Evolutionary conservation across 2,888 invertebrate genomes (phyloP), one percentile per base, ranked within the genome.

Genomic region (Eudemis profundana): DNA sequence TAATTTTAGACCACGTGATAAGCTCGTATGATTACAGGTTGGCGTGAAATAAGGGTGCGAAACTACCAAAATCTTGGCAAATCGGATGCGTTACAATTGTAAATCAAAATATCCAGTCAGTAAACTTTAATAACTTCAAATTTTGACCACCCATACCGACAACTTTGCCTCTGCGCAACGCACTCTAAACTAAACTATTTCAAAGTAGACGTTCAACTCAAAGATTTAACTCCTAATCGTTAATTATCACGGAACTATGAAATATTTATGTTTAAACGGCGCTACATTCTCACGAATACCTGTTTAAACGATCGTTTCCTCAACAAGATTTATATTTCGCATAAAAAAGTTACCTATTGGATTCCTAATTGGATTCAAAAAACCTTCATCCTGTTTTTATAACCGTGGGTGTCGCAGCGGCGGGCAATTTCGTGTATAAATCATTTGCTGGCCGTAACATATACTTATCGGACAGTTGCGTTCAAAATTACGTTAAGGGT

Each of bases 281-380:
- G 44, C 50, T 61, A 42, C 42, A 50, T 57, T 63, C 63, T 63
- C 63, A 63, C 49, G 49, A 42, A 56, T 42, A 44, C 21, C 40
- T 33, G 23, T 21, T 49, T 42, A 21, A 63, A 36, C 36, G 17
- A 2, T 14, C 54, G 21, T 27, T 62, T 49, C 36, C 23, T 63
- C 14, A 14, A 46, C 50, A 59, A 44, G 64, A 64, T 64, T 64
- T 59, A 64, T 64, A 62, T 38, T 51, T 57, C 40, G 61, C 46
- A 56, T 51, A 57, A 64, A 60, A 49, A 57, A 57, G 49, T 57
- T 36, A 36, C 50, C 57, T 57, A 23, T 63, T 57, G 23, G 50
- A 44, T 50, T 50, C 17, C 42, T 64, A 63, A 64, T 57, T 64
- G 57, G 57, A 4, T 12, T 19, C 49, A 29, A 23, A 44, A 49